Evolutionary conservation across 2,888 invertebrate genomes (phyloP).

Genomic region (Drosophila leonis): DNA sequence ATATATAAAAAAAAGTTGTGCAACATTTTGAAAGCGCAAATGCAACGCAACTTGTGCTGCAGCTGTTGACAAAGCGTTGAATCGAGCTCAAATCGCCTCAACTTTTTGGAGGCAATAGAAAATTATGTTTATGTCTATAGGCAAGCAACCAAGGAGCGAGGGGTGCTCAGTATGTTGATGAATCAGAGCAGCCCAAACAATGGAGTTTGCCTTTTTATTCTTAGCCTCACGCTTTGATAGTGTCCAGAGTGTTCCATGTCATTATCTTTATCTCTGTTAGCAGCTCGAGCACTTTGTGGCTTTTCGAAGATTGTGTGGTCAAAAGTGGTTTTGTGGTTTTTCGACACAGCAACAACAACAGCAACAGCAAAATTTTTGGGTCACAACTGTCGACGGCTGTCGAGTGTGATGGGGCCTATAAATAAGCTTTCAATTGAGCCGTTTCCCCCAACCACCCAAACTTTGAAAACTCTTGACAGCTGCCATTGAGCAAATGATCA

Average conservation of each 20-base stretch:
- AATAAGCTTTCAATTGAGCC: slow-evolving; percentile 74
- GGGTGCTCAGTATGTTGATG: slow-evolving; percentile 30
- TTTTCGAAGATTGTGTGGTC: slow-evolving; percentile 52
- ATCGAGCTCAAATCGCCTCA: slow-evolving; percentile 39
- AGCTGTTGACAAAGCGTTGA: slow-evolving; percentile 63
- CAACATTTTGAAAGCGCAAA: slow-evolving; percentile 59
- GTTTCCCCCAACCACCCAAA: slow-evolving; percentile 20
- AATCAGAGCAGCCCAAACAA: slow-evolving; percentile 59
- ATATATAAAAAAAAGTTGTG: slow-evolving; percentile 29
- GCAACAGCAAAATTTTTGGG: slow-evolving; percentile 41
- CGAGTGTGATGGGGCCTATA: slow-evolving; percentile 53
- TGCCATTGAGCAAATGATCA: slow-evolving; percentile 66
- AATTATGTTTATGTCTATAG: slow-evolving; percentile 64
- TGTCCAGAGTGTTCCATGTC: slow-evolving; percentile 46
- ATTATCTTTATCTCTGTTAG: slow-evolving; percentile 49
- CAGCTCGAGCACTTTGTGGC: slow-evolving; percentile 49
- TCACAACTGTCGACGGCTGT: slow-evolving; percentile 62
- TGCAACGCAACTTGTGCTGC: slow-evolving; percentile 57
- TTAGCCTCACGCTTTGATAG: slow-evolving; percentile 23
- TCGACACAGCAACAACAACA: slow-evolving; percentile 8
- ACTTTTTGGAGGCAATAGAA: slow-evolving; percentile 54
- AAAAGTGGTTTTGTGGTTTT: slow-evolving; percentile 52
- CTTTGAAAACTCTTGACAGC: slow-evolving; percentile 51
- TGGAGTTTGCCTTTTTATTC: slow-evolving; percentile 20
- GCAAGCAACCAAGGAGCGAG: neutral